A percentile compares a stretch with the other conserved stretches of the same genome.
These are phyloP conservation scores for Tipula confusa DNA, from an alignment of 2,888 invertebrate genomes.

Conservation along the genomic window DNA sequence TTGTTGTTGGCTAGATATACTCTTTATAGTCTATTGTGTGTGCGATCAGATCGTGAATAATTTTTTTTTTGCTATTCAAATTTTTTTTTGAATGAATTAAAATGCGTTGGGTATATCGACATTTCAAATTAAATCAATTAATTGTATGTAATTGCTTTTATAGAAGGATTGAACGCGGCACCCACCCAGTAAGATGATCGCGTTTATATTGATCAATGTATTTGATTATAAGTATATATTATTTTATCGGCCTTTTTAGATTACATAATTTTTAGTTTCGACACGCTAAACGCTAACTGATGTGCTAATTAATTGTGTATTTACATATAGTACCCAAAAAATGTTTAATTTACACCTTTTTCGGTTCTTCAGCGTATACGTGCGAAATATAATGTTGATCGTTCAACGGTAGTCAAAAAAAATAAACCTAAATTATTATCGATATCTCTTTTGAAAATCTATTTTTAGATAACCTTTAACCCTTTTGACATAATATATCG, in stretches of 20 bases:
- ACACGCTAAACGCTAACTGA: not conserved
- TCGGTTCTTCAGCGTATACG: not conserved
- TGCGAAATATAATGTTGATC: not conserved
- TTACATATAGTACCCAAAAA: not conserved
- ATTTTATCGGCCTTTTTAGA: not conserved
- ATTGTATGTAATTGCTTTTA: not conserved
- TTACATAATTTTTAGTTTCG: too few relatives aligned
- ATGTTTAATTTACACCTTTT: not conserved
- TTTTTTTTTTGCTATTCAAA: not conserved
- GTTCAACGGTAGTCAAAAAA: not conserved
- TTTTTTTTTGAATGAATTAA: constrained; percentile 5
- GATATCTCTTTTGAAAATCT: not conserved
- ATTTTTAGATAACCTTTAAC: not conserved
- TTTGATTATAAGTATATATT: not conserved
- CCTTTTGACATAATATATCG: not conserved
- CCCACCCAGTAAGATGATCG: not conserved
- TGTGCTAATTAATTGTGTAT: not conserved
- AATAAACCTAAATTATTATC: not conserved
- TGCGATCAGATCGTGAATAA: not conserved
- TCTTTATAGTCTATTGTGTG: not conserved
- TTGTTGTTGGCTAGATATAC: not conserved
- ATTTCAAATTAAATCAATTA: not conserved
- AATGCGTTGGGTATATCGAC: not conserved
- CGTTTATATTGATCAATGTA: too few relatives aligned
- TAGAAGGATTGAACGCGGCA: not conserved